Evolutionary conservation across 2,113 vertebrate species (phyloP), one percentile per base, ranked within the genome.

Genomic region (Macquaria ambigua): DNA sequence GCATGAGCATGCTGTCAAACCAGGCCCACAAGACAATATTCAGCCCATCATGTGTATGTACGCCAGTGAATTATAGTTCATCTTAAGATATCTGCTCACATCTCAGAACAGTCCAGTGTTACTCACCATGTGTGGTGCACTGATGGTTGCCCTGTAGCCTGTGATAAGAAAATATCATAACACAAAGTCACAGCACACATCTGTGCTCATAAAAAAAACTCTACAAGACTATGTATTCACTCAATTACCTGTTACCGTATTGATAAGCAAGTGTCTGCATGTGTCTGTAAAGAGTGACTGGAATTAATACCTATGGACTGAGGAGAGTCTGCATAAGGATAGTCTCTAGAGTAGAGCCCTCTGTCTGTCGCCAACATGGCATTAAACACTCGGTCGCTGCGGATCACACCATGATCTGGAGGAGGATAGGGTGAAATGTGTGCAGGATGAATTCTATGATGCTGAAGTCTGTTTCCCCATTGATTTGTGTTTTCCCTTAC

Each of bases 111-210:
- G 41, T 52, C 50, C 0, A 56, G 55, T 67, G 34, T 83, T 62
- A 83, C 97, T 96, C 94, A 98, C 97, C 97, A 98, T 97, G 78
- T 98, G 97, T 0, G 97, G 97, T 11, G 97, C 97, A 23, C 97
- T 98, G 94, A 98, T 98, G 4, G 97, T 98, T 20, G 97, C 97
- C 87, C 96, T 96, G 95, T 96, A 98, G 3, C 97, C 97, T 98
- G 82, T 56, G 88, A 92, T 87, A 75, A 34, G 15, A 76, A 79
- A 76, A 59, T 4, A 31, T n/a, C 16, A 75, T 11, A 52, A 62
- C 8, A 83, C 18, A 67, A 1, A 75, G n/a, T 74, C 1, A 58
- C 8, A 66, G 7, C 5, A 43, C 2, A 79, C 43, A 62, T 79
- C n/a, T 59, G 7, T 56, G 4, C 58, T 34, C n/a, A 74, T 23